Base-by-base conservation (phyloP, 2,797 vertebrate species). In the Tokudaia muenninki region DNA sequence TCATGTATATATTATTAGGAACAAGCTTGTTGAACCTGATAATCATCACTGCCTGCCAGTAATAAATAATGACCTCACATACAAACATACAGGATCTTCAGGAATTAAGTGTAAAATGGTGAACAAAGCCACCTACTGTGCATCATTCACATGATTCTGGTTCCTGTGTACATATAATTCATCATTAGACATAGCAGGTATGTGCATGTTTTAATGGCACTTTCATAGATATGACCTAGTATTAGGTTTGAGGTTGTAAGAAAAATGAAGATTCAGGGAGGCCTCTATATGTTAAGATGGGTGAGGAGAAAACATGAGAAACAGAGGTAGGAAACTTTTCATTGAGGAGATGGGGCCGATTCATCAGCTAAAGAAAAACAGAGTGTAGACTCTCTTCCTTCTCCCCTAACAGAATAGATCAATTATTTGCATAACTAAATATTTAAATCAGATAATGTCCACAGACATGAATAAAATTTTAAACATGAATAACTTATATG, bases 391-490 rank as follows among this genome's bases (percentile, higher is more conserved):
- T 77, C 22, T 72, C 50, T n/a, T 7, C 90, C 19, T 31, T 84
- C 10, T 82, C 83, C 14, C 75, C 26, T 52, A 94, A 92, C 4
- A 31, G 24, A 89, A 61, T 75, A 92, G 37, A 86, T 74, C 79
- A 93, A 63, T 90, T 78, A 96, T 81, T 96, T 92, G 34, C 26
- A 95, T 86, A 88, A 86, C n/a, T 77, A 80, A 70, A 82, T 92
- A 96, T 29, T 91, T 91, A 93, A 84, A 93, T 96, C 37, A 94
- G n/a, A 70, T 94, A 72, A 80, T 90, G 65, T 81, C 75, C 47
- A 67, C 19, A 90, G 34, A 74, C 87, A 93, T 87, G 83, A 95
- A 95, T 88, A 95, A 81, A 94, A 92, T 57, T 86, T 55, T 92
- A 96, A 88, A 96, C 90, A 94, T 75, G 81, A 90, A 78, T 90